Base-by-base conservation (phyloP, 2,113 vertebrate species). In the Miniopterus natalensis region DNA sequence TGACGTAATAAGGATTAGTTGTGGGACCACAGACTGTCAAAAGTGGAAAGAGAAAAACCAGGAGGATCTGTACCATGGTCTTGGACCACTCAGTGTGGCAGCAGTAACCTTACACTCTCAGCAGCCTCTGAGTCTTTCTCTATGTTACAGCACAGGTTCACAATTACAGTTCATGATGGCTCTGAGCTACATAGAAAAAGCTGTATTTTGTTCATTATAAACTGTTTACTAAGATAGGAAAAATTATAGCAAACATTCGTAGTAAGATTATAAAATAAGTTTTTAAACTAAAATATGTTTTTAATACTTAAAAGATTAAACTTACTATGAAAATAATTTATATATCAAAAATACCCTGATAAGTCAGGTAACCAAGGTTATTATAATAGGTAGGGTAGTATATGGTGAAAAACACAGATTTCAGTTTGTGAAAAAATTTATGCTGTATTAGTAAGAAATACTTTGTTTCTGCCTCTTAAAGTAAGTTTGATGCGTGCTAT, bases 391-490 rank as follows among this genome's bases (percentile, higher is more conserved):
- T n/a, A 88, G 47, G 40, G 0, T 63, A 40, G 57, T 5, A 49
- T n/a, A 42, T 42, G 23, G 23, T 86, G 20, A 51, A 80, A 74
- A 87, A 40, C 45, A 55, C 36, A 75, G 51, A 74, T 29, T 70
- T 53, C 1, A 84, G 40, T 77, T 89, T 79, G 18, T 78, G 3
- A 84, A 94, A 55, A 74, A 79, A 75, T 55, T 75, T 66, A 25
- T 0, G 5, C 84, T 86, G 42, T 95, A 92, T 81, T 92, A 88
- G 57, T 27, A 92, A 2, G 87, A 55, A 70, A n/a, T 94, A 29
- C 53, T 42, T 18, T 75, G 94, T 89, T 90, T 97, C 71, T 94
- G 96, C 90, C 95, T 80, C 92, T 71, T 65, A 29, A 40, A 85
- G 36, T 73, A 65, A 77, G n/a, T 73, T 95, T 73, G 61, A 40